Percentiles rank a stretch among this genome's conserved stretches.
Evolutionary conservation across 2,888 invertebrate genomes (phyloP).

Genomic region (Stenotaenia linearis): DNA sequence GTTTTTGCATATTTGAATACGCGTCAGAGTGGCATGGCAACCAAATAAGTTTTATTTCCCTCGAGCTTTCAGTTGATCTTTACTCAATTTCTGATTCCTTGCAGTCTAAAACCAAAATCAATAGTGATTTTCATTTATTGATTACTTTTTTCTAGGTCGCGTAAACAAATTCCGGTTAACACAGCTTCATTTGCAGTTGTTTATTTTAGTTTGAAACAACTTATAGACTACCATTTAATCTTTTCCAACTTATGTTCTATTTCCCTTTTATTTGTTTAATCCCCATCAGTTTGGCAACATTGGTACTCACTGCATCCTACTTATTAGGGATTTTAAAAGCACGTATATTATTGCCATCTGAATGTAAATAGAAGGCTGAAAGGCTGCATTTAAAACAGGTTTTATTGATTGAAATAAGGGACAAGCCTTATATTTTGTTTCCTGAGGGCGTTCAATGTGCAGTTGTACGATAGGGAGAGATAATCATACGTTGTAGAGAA

Average conservation of each 20-base stretch:
- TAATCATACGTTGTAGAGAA: neutral
- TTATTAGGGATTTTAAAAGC: neutral
- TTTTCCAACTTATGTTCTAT: neutral
- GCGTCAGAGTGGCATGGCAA: no score
- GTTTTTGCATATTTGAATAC: no score
- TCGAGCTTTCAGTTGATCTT: no score
- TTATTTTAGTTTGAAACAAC: no score
- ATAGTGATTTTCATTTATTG: no score
- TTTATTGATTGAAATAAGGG: slow-evolving; percentile 7
- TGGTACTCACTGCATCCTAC: neutral
- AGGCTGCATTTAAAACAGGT: neutral
- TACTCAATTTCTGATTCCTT: no score
- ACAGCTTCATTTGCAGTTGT: no score
- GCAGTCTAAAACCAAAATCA: no score
- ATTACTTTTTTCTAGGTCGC: no score
- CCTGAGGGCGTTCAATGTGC: neutral
- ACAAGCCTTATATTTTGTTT: neutral
- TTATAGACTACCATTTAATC: no score
- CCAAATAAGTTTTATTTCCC: no score
- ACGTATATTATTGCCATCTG: neutral
- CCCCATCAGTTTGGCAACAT: neutral
- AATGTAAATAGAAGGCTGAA: slow-evolving; percentile 3
- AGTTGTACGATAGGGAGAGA: neutral
- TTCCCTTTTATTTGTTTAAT: neutral
- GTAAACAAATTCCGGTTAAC: no score